Percentiles rank a stretch among this genome's conserved stretches.
Conservation (phyloP, 2,797 vertebrate genomes). For the Hippoglossus hippoglossus region DNA sequence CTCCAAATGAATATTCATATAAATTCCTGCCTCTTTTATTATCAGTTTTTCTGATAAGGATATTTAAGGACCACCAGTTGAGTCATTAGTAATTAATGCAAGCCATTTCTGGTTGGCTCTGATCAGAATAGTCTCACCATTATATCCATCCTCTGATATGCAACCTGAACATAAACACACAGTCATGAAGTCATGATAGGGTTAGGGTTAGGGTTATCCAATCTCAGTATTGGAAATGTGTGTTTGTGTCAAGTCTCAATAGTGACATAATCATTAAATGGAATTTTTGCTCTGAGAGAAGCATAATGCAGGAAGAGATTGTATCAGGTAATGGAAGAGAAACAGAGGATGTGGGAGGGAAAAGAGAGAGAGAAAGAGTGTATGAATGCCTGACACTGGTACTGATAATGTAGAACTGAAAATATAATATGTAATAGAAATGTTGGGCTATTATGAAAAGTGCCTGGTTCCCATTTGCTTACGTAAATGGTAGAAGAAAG, state of each 20-base stretch:
- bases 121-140: not conserved
- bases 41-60: not conserved
- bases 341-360: conserved; percentile 18
- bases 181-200: not conserved
- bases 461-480: conserved; percentile 31
- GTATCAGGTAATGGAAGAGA: conserved; percentile 27
- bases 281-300: conserved; percentile 1
- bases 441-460: conserved; percentile 42
- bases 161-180: too few relatives aligned
- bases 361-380: conserved; percentile 13
- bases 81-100: not conserved
- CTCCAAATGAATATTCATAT: not conserved
- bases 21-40: not conserved
- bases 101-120: not conserved
- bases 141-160: not conserved
- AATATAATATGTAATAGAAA: conserved; percentile 6
- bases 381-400: conserved; percentile 22
- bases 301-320: conserved; percentile 6
- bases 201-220: not conserved
- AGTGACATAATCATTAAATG: conserved; percentile 15
- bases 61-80: not conserved
- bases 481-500: conserved; percentile 45
- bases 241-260: conserved; percentile 5
- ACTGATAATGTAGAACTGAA: conserved; percentile 30
- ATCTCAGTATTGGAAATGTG: not conserved